These are phyloP conservation scores for Microctonus hyperodae DNA, from an alignment of 2,888 invertebrate species.

Conservation along the genomic window DNA sequence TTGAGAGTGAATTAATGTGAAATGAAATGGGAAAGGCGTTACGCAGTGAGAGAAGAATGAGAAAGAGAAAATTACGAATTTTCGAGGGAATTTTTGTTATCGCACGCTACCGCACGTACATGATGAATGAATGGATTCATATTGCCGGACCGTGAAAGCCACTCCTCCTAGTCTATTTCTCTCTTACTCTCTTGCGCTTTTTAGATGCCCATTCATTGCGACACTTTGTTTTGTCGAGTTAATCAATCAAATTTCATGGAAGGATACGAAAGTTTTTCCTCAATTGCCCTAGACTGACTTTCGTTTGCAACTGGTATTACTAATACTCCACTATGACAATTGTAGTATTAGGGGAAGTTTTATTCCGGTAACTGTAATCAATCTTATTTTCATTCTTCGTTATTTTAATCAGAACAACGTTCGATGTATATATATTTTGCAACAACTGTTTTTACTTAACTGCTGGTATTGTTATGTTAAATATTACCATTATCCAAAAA, in stretches of 20 bases:
- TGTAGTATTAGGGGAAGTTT: slow-evolving; percentile 29
- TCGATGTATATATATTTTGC: neutral
- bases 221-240: slow-evolving; percentile 31
- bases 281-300: slow-evolving; percentile 31
- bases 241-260: slow-evolving; percentile 34
- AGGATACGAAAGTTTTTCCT: slow-evolving; percentile 30
- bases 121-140: slow-evolving; percentile 30
- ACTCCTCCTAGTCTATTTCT: neutral
- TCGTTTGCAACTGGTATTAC: slow-evolving; percentile 28
- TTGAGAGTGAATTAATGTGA: slow-evolving; percentile 20
- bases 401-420: slow-evolving; percentile 10
- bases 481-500: neutral
- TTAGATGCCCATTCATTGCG: slow-evolving; percentile 29
- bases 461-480: neutral
- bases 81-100: slow-evolving; percentile 27
- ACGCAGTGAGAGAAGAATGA: neutral
- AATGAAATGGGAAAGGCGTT: slow-evolving; percentile 17
- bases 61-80: slow-evolving; percentile 15
- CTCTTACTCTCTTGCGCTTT: too few species aligned
- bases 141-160: slow-evolving; percentile 22
- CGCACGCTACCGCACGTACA: slow-evolving; percentile 16
- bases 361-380: slow-evolving; percentile 21
- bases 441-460: neutral
- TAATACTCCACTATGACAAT: slow-evolving; percentile 10
- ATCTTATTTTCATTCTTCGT: slow-evolving; percentile 10